Evolutionary conservation across 2,113 vertebrate genomes (phyloP).

Genomic region (Tachuris rubrigastra): DNA sequence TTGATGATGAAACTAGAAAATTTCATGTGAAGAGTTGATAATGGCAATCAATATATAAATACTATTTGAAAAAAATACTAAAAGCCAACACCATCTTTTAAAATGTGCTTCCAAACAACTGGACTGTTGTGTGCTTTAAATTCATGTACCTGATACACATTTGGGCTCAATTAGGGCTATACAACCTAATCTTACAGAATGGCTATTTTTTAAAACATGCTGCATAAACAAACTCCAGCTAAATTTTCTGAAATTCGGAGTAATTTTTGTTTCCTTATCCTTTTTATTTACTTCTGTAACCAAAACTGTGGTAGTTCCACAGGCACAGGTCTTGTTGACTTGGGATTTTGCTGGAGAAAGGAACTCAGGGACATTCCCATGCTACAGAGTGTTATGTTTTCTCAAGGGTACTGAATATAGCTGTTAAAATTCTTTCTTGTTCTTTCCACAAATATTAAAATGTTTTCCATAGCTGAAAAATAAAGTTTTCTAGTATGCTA

Average conservation of each 20-base stretch:
- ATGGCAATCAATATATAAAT: background rate
- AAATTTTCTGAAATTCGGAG: background rate
- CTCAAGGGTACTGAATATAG: background rate
- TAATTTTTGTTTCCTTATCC: background rate
- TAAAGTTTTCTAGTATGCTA: background rate
- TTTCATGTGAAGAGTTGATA: background rate
- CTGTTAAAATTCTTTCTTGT: background rate
- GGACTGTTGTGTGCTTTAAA: background rate
- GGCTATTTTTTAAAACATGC: background rate
- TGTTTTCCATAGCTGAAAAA: background rate
- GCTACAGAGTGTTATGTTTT: background rate
- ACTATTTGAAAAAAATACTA: background rate
- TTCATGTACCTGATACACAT: background rate
- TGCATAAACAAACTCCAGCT: background rate
- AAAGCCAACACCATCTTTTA: background rate
- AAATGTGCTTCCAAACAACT: background rate
- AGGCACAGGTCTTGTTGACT: background rate
- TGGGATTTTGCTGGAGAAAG: background rate
- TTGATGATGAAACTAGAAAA: background rate
- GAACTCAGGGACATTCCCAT: background rate
- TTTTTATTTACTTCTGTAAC: background rate
- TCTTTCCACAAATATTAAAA: background rate
- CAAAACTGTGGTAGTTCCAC: background rate
- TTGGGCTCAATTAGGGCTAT: background rate
- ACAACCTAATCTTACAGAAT: background rate